Evolutionary conservation across 2,113 vertebrate genomes (phyloP).

Genomic region (Heloderma charlesbogerti): DNA sequence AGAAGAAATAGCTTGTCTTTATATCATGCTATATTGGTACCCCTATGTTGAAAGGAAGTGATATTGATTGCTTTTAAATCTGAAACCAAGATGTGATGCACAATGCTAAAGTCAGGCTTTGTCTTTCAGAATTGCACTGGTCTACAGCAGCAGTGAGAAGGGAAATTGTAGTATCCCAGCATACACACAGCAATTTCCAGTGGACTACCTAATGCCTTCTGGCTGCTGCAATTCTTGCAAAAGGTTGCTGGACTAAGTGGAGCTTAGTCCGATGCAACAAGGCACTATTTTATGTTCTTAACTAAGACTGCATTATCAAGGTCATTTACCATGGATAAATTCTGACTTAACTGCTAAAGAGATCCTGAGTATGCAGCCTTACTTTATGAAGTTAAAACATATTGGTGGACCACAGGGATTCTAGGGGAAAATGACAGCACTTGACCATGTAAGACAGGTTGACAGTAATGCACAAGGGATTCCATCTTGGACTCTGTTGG

Average conservation of each 20-base stretch:
- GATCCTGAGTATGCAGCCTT: too few species aligned
- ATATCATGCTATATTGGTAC: not conserved
- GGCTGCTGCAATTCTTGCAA: not conserved
- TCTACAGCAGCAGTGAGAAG: not conserved
- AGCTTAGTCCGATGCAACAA: not conserved
- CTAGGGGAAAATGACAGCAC: not conserved
- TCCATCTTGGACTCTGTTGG: not conserved
- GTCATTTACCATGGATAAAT: too few species aligned
- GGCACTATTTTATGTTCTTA: not conserved
- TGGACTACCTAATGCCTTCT: not conserved
- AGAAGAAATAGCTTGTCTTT: not conserved
- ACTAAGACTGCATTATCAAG: not conserved
- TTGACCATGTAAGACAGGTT: too few species aligned
- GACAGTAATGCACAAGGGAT: not conserved
- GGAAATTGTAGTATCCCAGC: not conserved
- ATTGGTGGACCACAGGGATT: not conserved
- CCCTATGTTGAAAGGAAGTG: not conserved
- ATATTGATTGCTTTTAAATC: not conserved
- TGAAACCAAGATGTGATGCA: not conserved
- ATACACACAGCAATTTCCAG: not conserved
- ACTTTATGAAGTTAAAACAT: not conserved
- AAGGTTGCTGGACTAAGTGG: not conserved
- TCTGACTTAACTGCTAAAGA: too few species aligned
- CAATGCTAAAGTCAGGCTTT: not conserved
- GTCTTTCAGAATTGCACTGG: not conserved